These are phyloP conservation scores for Petrocephalus schoutedeni DNA, from an alignment of 2,797 vertebrate species.

Conservation along the genomic window DNA sequence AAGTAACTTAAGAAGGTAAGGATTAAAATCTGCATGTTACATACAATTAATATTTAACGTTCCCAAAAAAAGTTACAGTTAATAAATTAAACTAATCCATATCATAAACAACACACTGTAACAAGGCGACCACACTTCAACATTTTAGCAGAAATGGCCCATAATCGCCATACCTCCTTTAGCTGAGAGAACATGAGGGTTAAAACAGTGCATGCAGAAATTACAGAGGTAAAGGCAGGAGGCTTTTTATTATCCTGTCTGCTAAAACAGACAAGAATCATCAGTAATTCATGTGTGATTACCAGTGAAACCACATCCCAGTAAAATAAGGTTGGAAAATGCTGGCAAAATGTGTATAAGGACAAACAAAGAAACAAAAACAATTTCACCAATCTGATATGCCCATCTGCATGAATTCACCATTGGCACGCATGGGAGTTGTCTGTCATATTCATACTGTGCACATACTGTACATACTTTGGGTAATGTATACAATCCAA, in stretches of 20 bases:
- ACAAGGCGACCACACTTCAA: background rate
- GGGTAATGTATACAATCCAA: background rate
- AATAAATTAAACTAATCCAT: background rate
- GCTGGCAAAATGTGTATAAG: background rate
- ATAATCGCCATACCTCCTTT: background rate
- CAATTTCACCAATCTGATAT: background rate
- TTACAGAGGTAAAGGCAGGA: background rate
- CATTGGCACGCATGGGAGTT: background rate
- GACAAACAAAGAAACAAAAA: background rate
- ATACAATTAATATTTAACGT: background rate
- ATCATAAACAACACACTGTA: background rate
- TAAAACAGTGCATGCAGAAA: background rate
- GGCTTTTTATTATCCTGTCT: background rate
- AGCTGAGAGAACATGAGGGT: background rate
- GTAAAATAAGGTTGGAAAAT: background rate
- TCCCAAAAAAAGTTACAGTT: background rate
- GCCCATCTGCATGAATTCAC: slow-evolving; percentile 9
- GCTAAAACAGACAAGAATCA: background rate
- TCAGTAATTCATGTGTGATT: background rate
- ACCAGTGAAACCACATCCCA: background rate
- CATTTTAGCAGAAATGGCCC: background rate
- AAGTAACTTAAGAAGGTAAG: background rate
- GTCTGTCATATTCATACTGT: background rate
- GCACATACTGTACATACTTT: background rate
- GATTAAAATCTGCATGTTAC: background rate